Evolutionary conservation across 2,113 vertebrate genomes (phyloP), one percentile per base, ranked within the genome.

Genomic region (Hippocampus zosterae): DNA sequence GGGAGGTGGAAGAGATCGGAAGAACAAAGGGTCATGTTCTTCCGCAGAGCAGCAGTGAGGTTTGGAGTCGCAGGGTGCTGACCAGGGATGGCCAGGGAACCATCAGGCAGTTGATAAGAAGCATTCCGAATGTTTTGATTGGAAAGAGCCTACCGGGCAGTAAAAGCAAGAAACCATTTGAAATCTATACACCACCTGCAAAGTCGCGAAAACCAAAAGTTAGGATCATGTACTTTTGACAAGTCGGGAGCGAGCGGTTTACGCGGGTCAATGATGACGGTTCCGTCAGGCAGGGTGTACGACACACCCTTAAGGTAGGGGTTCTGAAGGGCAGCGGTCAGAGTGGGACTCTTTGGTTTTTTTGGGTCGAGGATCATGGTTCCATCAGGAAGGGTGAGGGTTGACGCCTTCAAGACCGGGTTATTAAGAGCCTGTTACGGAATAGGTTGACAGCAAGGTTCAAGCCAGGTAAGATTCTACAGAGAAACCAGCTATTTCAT

Each of bases 221-320:
- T 18, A 19, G 27, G 64, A 65, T 42, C 19, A 41, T 13, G 21
- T 56, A 89, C 87, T 72, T 77, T 79, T 33, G 86, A 89, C 61
- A 91, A 75, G 69, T 91, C 23, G 11, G 90, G 90, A 29, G 46
- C 10, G 72, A 78, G 65, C 70, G 87, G 87, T 70, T 89, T 90
- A 5, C 83, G 27, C 56, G 90, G 90, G 72, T 91, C 84, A 66
- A 90, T 87, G 61, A 93, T 81, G 61, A 93, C 82, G 41, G 90
- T 90, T 74, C 92, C 92, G 77, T 93, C 91, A 8, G 91, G 87
- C 41, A 93, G 75, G 16, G 88, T 85, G 70, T 88, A 89, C n/a
- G 90, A 89, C 33, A 85, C 85, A 29, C 75, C 82, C 78, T 85
- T 86, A n/a, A 93, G 73, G 73, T 84, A 84, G 21, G 85, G 87